These are phyloP conservation scores for Parnassius mnemosyne DNA, from an alignment of 2,888 invertebrate genomes.

Conservation along the genomic window DNA sequence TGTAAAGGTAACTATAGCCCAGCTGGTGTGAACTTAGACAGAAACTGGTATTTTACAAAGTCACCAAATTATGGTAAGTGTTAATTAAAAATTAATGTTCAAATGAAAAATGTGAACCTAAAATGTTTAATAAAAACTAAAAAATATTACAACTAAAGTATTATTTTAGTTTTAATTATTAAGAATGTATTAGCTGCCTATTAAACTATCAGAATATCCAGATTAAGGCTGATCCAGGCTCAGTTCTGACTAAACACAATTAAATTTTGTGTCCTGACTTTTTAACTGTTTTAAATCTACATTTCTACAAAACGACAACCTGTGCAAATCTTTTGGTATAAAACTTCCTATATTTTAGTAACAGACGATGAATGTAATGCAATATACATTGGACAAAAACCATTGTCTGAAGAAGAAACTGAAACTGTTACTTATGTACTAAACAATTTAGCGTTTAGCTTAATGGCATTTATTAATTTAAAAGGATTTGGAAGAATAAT, in stretches of 20 bases:
- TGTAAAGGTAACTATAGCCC: slow-evolving; percentile 41
- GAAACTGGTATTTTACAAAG: slow-evolving; percentile 54
- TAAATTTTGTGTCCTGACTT: no score
- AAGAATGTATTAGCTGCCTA: no score
- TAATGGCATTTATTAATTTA: slow-evolving; percentile 61
- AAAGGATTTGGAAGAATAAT: slow-evolving; percentile 57
- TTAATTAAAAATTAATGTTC: not conserved
- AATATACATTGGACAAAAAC: slow-evolving; percentile 49
- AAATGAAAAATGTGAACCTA: no score
- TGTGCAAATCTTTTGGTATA: not conserved
- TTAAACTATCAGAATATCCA: no score
- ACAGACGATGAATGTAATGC: slow-evolving; percentile 49
- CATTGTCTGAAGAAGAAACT: slow-evolving; percentile 61
- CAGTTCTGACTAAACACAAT: no score
- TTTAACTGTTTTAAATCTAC: no score
- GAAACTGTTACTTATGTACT: slow-evolving; percentile 49
- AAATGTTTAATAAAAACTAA: no score
- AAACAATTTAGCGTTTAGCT: slow-evolving; percentile 47
- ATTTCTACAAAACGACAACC: no score
- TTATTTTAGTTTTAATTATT: no score
- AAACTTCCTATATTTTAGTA: slow-evolving; percentile 17
- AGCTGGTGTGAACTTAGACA: slow-evolving; percentile 58
- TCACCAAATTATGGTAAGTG: slow-evolving; percentile 14
- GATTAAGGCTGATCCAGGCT: no score
- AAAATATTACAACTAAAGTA: no score